A percentile compares a stretch with the other conserved stretches of the same genome.
Evolutionary conservation across 64 coral and sea anemone genomes (phyloP).

Genomic region (Actinia equina): DNA sequence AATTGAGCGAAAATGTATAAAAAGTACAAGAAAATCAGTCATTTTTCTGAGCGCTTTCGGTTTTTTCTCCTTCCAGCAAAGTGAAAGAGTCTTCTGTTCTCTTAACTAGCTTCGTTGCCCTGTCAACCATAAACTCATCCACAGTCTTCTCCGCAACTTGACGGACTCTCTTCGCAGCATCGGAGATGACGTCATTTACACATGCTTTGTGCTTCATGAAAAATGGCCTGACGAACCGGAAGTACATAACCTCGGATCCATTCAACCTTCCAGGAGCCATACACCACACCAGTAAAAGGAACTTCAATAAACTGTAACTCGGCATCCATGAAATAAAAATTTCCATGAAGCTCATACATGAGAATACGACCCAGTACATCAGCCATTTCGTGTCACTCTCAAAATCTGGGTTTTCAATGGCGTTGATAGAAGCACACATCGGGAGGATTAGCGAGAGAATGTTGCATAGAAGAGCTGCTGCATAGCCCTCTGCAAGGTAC

Average conservation of each 20-base stretch:
- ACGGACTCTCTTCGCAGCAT: conserved; percentile 62
- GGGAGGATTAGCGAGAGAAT: conserved; percentile 78
- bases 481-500: conserved; percentile 81
- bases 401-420: conserved; percentile 67
- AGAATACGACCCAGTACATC: conserved; percentile 86
- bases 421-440: conserved; percentile 83
- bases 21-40: neutral
- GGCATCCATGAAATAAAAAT: conserved; percentile 91
- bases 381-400: conserved; percentile 70
- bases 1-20: too few relatives aligned
- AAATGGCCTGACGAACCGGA: conserved; percentile 68
- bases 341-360: conserved; percentile 82
- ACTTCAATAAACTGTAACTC: conserved; percentile 85
- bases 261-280: conserved; percentile 78
- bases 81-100: neutral
- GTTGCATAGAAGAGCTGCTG: conserved; percentile 75
- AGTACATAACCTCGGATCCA: conserved; percentile 71
- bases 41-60: neutral
- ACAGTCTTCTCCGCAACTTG: conserved; percentile 59
- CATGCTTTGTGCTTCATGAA: conserved; percentile 74
- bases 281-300: conserved; percentile 80
- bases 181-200: conserved; percentile 63
- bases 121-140: conserved; percentile 17
- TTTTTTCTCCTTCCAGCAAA: neutral
- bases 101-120: conserved; percentile 2